Evolutionary conservation across 2,888 invertebrate species (phyloP), one percentile per base, ranked within the genome.

Genomic region (Pseudolycoriella hygida): DNA sequence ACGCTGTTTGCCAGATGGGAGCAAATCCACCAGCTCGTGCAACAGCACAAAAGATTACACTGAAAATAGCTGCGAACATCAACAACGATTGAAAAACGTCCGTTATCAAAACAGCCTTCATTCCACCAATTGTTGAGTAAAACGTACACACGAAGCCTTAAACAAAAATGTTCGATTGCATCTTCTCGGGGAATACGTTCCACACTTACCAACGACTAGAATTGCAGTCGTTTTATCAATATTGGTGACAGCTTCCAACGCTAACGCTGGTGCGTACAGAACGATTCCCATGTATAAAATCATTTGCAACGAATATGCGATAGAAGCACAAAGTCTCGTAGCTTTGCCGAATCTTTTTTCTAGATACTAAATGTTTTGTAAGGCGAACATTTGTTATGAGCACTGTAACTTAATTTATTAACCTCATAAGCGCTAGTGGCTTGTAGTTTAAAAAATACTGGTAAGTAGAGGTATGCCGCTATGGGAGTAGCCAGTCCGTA

Each of bases 201-300:
- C 5, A 39, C 14, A n/a, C 42, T 52, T 56, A 66, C 70, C 85
- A 45, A 84, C 77, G 1, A 75, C 71, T 46, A 87, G 60, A 51
- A 89, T 82, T 1, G 87, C 85, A 50, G 75, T 68, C 20, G 75
- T 60, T 64, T 78, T 74, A 49, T 76, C 74, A 6, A 87, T 65
- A n/a, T 85, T 85, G 1, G 87, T 87, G 25, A 88, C 80, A 2
- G 92, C 77, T 61, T 85, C 84, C 17, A 96, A 62, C 0, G 93
- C 92, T 51, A 96, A 69, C 1, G 94, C 84, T 2, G 96, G 94
- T 0, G 94, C 93, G 61, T 88, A 96, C 8, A 96, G 66, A 15
- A 92, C 94, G 53, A 96, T 84, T 1, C 92, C 86, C 70, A 86
- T 87, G 55, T 88, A 88, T 17, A 89, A 67, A 53, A 90, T 74